These are phyloP conservation scores for Calliphora vomitoria DNA, from an alignment of 2,888 invertebrate genomes.

Conservation along the genomic window DNA sequence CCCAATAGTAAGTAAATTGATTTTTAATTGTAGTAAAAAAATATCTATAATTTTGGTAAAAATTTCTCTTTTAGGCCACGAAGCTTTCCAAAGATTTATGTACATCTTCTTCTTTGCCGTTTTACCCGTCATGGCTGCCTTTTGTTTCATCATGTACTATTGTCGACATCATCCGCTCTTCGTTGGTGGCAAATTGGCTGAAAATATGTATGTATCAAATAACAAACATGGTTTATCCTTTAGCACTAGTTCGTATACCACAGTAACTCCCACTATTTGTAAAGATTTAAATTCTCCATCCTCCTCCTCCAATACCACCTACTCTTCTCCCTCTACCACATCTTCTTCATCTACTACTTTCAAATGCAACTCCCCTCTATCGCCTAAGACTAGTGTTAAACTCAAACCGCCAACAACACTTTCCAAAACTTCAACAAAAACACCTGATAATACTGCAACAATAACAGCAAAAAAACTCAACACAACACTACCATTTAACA, in stretches of 20 bases:
- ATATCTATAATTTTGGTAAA: neutral
- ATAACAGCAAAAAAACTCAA: constrained; percentile 31
- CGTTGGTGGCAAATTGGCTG: constrained; percentile 85
- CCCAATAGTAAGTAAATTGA: constrained; percentile 88
- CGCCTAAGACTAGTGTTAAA: constrained; percentile 74
- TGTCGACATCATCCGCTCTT: constrained; percentile 86
- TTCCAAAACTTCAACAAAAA: constrained; percentile 67
- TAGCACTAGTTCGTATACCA: constrained; percentile 78
- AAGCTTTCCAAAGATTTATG: constrained; percentile 91
- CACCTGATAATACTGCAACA: constrained; percentile 37
- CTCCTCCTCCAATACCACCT: constrained; percentile 52
- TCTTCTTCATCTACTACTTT: constrained; percentile 75
- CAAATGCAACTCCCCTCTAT: constrained; percentile 73
- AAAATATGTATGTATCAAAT: constrained; percentile 84
- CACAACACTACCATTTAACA: constrained; percentile 52
- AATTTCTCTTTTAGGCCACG: constrained; percentile 86
- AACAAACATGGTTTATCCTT: constrained; percentile 80
- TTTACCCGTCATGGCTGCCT: constrained; percentile 89
- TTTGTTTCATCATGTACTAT: constrained; percentile 90
- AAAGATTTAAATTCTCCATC: constrained; percentile 65
- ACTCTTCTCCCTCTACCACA: constrained; percentile 72
- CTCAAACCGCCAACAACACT: constrained; percentile 75
- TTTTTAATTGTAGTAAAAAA: neutral
- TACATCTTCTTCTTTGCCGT: constrained; percentile 95
- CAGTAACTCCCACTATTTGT: constrained; percentile 74